Base-by-base conservation (phyloP, 23 tunicate species). In the Corella eumyota region DNA sequence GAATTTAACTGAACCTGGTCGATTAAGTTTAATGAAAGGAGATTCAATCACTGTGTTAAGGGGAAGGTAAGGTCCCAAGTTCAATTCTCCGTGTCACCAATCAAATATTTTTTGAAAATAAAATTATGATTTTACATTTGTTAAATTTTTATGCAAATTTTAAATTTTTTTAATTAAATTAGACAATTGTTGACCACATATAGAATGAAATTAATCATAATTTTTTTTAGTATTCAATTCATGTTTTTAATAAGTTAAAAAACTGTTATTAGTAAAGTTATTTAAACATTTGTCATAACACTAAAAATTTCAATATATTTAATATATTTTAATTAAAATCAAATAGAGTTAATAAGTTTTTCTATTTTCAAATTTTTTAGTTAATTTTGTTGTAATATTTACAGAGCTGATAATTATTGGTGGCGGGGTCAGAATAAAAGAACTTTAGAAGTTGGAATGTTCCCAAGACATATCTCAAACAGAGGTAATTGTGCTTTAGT, bases 341-440 rank as follows among this genome's bases (percentile, higher is more conserved):
- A 11, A 40, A 9, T 15, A 40, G 48, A 40, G 15, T 40, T 40
- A 40, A 40, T 40, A 9, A 23, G 60, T n/a, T n/a, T 20, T 13
- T n/a, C 59, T 20, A 7, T 23, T 23, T 23, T 15, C 23, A n/a
- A 23, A 20, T 11, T 15, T 53, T n/a, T 23, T 53, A 7, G 48
- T 15, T 15, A 40, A 40, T 9, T 11, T 64, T 26, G 11, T 30
- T 19, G 0, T 67, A 53, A 17, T 37, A 21, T 58, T 62, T 55
- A 29, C 58, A 84, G 85, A 68, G 83, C 96, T 3, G 96, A 79
- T 34, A 61, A 88, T 62, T 69, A 63, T 58, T 88, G 96, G 96
- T 88, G 96, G 96, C 57, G 81, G 6, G 96, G 87, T 2, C 96
- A 88, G 61, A 88, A 88, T 62, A 88, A 88, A 73, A 72, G 83